Conservation (phyloP, 2,797 vertebrate genomes). For the Anabas testudineus region DNA sequence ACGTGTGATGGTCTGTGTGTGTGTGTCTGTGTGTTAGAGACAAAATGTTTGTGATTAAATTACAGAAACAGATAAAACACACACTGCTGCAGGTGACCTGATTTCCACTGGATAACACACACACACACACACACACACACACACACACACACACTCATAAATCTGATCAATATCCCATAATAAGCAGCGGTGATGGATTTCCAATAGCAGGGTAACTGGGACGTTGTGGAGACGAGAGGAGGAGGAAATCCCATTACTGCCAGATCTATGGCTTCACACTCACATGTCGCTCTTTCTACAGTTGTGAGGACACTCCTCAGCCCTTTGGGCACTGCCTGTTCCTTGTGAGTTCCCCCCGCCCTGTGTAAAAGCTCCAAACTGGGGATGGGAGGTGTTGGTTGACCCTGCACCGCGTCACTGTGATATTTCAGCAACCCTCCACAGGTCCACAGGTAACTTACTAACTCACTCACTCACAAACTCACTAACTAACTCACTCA, state of each 20-base stretch:
- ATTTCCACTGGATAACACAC: not conserved
- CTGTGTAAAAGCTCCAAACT: too few relatives aligned
- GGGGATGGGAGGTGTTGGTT: too few relatives aligned
- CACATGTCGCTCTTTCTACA: not conserved
- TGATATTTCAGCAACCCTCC: too few relatives aligned
- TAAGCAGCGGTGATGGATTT: constrained; percentile 48
- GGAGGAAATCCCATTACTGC: constrained; percentile 20
- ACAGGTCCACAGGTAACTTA: too few relatives aligned
- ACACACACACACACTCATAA: not conserved
- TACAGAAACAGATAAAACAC: constrained; percentile 12
- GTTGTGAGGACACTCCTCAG: too few relatives aligned
- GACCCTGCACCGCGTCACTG: too few relatives aligned
- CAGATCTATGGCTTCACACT: constrained; percentile 1
- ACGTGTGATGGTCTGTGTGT: not conserved
- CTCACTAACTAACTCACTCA: too few relatives aligned
- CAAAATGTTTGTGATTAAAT: constrained; percentile 28
- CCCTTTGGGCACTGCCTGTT: too few relatives aligned
- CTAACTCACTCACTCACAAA: too few relatives aligned
- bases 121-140: not conserved
- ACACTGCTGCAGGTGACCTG: constrained; percentile 10
- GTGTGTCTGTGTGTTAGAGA: constrained; percentile 17
- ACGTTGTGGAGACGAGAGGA: constrained; percentile 1
- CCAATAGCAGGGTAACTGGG: constrained; percentile 25
- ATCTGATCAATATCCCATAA: constrained; percentile 38
- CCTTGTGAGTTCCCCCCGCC: too few relatives aligned